Evolutionary conservation across 2,888 invertebrate species (phyloP).

Genomic region (Eupsilia transversa): DNA sequence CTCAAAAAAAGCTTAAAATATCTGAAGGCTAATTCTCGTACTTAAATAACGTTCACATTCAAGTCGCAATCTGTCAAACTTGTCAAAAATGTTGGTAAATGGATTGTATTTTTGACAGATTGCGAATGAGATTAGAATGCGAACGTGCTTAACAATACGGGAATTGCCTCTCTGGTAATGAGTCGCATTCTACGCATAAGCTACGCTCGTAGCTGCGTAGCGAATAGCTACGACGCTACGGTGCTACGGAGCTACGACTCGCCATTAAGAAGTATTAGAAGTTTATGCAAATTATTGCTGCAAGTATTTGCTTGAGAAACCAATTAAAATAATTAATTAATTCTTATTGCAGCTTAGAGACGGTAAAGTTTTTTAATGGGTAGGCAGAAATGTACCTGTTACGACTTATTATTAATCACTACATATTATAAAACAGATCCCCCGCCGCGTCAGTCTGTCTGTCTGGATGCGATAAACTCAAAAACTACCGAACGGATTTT

Average conservation of each 20-base stretch:
- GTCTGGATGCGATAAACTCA: no score
- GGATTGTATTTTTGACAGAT: no score
- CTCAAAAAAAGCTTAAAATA: constrained; percentile 13
- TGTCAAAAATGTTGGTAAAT: no score
- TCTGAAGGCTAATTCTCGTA: no score
- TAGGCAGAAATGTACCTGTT: neutral
- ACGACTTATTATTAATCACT: neutral
- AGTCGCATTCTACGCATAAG: constrained; percentile 25
- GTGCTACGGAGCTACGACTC: constrained; percentile 35
- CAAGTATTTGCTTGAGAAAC: constrained; percentile 47
- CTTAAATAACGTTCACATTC: no score
- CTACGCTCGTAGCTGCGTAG: constrained; percentile 52
- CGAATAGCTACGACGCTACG: constrained; percentile 35
- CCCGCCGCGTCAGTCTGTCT: no score
- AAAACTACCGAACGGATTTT: no score
- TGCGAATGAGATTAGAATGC: no score
- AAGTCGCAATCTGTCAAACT: no score
- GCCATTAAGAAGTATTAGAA: constrained; percentile 49
- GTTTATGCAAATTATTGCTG: constrained; percentile 53
- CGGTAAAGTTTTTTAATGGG: neutral
- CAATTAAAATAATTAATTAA: constrained; percentile 46
- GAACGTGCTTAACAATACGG: no score
- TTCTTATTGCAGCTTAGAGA: constrained; percentile 38
- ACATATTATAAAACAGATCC: no score
- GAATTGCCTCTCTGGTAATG: no score